phyloP scores from a whole-genome alignment of 2,797 vertebrate species.

The Chelidonichthys spinosus region DNA sequence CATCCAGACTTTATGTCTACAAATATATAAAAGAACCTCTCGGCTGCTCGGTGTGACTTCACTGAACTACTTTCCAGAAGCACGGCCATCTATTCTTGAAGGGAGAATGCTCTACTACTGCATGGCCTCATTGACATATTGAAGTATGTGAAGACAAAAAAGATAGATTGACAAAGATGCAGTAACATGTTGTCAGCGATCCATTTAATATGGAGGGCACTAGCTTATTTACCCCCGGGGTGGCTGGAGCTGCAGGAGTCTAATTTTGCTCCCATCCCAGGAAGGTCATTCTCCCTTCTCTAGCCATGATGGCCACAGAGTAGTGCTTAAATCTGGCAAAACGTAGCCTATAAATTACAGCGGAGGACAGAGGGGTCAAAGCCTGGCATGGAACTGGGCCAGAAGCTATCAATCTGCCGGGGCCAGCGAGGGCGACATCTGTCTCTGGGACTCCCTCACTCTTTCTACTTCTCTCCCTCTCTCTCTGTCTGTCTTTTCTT shows the following conservation, averaged over 20 bases:
- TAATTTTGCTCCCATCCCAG: slow-evolving; percentile 74
- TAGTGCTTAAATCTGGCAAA: slow-evolving; percentile 86
- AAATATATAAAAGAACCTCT: slow-evolving; percentile 3
- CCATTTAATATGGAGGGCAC: slow-evolving; percentile 48
- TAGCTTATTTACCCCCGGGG: slow-evolving; percentile 65
- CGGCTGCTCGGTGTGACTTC: not conserved
- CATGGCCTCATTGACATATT: slow-evolving; percentile 1
- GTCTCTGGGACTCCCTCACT: slow-evolving; percentile 85
- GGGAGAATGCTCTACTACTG: not conserved
- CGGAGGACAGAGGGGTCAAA: slow-evolving; percentile 87
- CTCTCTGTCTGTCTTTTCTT: slow-evolving; percentile 46
- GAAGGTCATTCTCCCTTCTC: slow-evolving; percentile 81
- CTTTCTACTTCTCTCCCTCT: slow-evolving; percentile 71
- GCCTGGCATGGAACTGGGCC: slow-evolving; percentile 83
- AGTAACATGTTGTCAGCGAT: slow-evolving; percentile 53
- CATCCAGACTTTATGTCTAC: slow-evolving; percentile 12
- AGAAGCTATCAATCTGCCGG: slow-evolving; percentile 84
- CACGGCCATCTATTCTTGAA: slow-evolving; percentile 28
- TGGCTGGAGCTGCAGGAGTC: slow-evolving; percentile 65
- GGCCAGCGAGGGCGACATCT: slow-evolving; percentile 84
- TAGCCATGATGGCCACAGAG: slow-evolving; percentile 81
- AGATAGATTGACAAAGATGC: slow-evolving; percentile 23
- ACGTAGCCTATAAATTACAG: slow-evolving; percentile 86
- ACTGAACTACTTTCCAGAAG: slow-evolving; percentile 6
- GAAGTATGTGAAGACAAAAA: slow-evolving; percentile 24